These are phyloP conservation scores for Coregonus clupeaformis DNA, from an alignment of 2,113 vertebrate species.

Conservation along the genomic window DNA sequence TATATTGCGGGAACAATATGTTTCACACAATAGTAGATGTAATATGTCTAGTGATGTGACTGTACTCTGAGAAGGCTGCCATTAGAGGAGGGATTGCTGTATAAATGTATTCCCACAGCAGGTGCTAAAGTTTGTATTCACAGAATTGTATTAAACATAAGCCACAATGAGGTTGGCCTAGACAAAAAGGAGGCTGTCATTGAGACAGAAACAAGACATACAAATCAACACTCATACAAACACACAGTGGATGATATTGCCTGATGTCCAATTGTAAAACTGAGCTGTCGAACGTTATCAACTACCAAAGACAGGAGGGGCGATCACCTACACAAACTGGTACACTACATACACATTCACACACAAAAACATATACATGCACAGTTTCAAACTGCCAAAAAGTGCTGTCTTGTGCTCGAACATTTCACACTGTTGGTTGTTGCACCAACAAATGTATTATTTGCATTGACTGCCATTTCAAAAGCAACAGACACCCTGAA, in stretches of 20 bases:
- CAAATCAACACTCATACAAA: background rate
- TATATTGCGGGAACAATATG: no score
- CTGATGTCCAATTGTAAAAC: background rate
- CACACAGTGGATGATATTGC: background rate
- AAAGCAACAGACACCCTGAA: background rate
- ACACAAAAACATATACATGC: conserved; percentile 7
- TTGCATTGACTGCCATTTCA: conserved; percentile 15
- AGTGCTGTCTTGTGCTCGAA: conserved; percentile 58
- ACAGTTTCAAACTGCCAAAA: conserved; percentile 30
- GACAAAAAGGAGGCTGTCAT: background rate
- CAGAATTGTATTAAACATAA: background rate
- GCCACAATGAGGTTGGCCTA: background rate
- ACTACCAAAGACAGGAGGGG: background rate
- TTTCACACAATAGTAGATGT: no score
- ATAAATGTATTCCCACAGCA: background rate
- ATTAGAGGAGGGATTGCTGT: background rate
- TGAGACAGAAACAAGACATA: no score
- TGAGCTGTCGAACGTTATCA: background rate
- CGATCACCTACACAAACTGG: background rate
- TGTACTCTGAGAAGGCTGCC: background rate
- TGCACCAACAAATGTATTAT: conserved; percentile 32
- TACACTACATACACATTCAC: conserved; percentile 5
- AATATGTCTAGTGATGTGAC: no score
- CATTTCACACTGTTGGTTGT: conserved; percentile 16
- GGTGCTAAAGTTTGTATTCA: background rate